Percentiles rank a stretch among this genome's conserved stretches.
Evolutionary conservation across 1,140 invertebrate genomes (phyloP).

Genomic region (Papilio aristodemus): DNA sequence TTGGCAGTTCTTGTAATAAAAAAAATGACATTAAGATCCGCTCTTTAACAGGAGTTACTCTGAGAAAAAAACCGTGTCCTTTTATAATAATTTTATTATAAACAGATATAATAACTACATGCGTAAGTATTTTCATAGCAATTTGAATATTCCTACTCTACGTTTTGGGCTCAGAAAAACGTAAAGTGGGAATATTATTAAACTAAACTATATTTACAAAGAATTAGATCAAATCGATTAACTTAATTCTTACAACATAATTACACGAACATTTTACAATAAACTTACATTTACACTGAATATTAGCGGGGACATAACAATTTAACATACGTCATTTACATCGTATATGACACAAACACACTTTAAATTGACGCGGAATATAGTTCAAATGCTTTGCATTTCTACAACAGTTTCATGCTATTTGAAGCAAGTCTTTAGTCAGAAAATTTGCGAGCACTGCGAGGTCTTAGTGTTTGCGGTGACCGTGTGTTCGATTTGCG

Average conservation of each 20-base stretch:
- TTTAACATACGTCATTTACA: conserved; percentile 63
- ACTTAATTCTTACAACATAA: conserved; percentile 33
- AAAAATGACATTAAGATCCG: no score
- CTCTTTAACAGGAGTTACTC: background rate
- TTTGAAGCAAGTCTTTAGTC: conserved; percentile 76
- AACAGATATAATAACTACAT: conserved; percentile 48
- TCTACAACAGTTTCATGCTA: conserved; percentile 69
- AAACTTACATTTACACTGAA: conserved; percentile 1
- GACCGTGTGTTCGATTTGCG: conserved; percentile 82
- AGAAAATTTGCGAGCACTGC: conserved; percentile 79
- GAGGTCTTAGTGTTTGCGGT: conserved; percentile 75
- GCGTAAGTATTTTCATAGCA: conserved; percentile 35
- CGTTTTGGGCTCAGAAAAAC: conserved; percentile 78
- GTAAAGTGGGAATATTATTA: conserved; percentile 52
- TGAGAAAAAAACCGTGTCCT: background rate
- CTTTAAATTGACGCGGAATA: conserved; percentile 53
- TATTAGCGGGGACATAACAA: conserved; percentile 34
- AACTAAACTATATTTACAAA: conserved; percentile 59
- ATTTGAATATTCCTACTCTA: conserved; percentile 56
- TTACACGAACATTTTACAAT: conserved; percentile 25
- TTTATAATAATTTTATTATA: conserved; percentile 52
- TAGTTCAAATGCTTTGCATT: conserved; percentile 68
- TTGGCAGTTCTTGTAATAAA: no score
- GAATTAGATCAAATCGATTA: conserved; percentile 36
- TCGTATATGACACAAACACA: conserved; percentile 42